Evolutionary conservation across 2,113 vertebrate species (phyloP).

Genomic region (Chaenocephalus aceratus): DNA sequence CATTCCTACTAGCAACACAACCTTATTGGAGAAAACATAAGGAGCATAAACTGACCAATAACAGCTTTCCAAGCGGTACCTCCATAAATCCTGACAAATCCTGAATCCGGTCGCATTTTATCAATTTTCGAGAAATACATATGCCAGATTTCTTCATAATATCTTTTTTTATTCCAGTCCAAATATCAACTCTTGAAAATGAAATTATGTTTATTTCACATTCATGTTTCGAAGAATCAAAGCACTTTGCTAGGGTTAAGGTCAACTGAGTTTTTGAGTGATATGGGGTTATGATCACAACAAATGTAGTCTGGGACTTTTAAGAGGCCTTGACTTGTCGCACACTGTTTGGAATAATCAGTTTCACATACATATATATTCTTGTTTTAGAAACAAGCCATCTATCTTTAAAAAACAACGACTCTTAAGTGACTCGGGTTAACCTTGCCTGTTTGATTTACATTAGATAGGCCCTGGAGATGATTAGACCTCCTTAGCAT

Average conservation of each 20-base stretch:
- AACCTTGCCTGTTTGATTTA: constrained; percentile 48
- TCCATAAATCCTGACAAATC: neutral
- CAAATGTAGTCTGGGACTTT: neutral
- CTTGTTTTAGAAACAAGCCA: too few relatives aligned
- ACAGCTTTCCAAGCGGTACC: neutral
- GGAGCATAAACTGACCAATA: neutral
- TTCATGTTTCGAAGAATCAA: too few relatives aligned
- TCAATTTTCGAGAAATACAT: neutral
- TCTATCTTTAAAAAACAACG: too few relatives aligned
- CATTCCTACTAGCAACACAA: neutral
- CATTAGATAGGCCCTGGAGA: constrained; percentile 44
- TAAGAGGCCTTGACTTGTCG: constrained; percentile 1
- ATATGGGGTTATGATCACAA: neutral
- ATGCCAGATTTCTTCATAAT: neutral
- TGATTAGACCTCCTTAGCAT: constrained; percentile 56
- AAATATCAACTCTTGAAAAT: neutral
- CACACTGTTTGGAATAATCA: neutral
- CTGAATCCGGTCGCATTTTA: too few relatives aligned
- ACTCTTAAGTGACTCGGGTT: constrained; percentile 44
- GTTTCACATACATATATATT: neutral
- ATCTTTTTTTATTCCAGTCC: neutral
- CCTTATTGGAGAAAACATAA: neutral
- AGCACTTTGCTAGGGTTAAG: too few relatives aligned
- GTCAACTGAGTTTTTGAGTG: neutral
- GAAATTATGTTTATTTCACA: neutral